Percentiles rank a stretch among this genome's conserved stretches.
These are phyloP conservation scores for Actinia equina DNA, from an alignment of 64 coral and sea anemone species.

Conservation along the genomic window DNA sequence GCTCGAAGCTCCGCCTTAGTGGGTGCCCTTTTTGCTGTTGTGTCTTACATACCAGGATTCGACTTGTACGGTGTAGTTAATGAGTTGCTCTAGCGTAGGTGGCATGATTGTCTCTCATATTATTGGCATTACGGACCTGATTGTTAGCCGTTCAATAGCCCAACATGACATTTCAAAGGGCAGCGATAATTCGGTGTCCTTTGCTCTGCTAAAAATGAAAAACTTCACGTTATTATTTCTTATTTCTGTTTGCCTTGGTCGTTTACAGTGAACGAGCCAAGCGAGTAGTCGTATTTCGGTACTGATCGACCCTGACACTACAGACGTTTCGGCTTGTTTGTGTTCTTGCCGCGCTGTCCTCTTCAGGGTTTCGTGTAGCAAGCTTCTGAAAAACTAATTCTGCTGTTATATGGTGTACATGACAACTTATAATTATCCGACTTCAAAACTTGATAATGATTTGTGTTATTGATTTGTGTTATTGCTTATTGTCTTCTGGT, in stretches of 20 bases:
- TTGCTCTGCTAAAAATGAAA: constrained; percentile 32
- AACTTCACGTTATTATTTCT: background rate
- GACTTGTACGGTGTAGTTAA: constrained; percentile 67
- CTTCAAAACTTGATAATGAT: background rate
- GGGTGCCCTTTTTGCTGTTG: constrained; percentile 79
- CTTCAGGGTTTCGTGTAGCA: background rate
- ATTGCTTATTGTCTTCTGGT: background rate
- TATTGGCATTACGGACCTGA: constrained; percentile 79
- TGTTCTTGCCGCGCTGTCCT: background rate
- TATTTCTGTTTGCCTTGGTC: background rate
- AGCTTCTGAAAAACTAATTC: background rate
- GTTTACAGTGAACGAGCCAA: background rate
- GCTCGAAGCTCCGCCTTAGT: constrained; percentile 89
- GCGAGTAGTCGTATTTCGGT: background rate
- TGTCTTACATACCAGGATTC: constrained; percentile 80
- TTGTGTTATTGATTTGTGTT: background rate
- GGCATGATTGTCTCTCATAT: constrained; percentile 55
- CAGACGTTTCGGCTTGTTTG: background rate
- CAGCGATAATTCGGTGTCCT: constrained; percentile 80
- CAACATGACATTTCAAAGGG: constrained; percentile 93
- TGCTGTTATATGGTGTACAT: background rate
- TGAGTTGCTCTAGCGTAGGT: constrained; percentile 79
- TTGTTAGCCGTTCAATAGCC: constrained; percentile 82
- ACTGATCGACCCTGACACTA: background rate
- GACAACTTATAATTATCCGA: background rate